These are phyloP conservation scores for Spinus olivaceus DNA, from an alignment of 2,797 vertebrate species.

Conservation along the genomic window DNA sequence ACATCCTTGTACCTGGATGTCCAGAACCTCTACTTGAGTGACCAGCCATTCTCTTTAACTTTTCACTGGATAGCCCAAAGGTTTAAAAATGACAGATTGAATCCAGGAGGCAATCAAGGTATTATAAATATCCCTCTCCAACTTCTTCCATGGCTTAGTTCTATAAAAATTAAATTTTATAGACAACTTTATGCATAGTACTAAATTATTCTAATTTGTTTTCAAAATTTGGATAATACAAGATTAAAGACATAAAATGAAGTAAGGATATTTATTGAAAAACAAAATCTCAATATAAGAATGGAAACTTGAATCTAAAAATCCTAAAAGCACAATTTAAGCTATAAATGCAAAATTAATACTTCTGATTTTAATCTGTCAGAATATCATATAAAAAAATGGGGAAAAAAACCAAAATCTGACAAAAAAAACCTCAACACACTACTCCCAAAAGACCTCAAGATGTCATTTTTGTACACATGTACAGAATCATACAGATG, in stretches of 20 bases:
- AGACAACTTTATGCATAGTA: not conserved
- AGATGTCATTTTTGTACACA: not conserved
- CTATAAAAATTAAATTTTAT: slow-evolving; percentile 65
- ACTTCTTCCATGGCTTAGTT: slow-evolving; percentile 60
- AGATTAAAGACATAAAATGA: not conserved
- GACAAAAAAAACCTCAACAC: not conserved
- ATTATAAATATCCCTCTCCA: slow-evolving; percentile 58
- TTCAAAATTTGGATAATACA: not conserved
- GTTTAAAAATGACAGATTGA: slow-evolving; percentile 39
- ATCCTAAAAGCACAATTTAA: not conserved
- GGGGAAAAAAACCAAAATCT: too few species aligned
- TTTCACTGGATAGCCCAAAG: slow-evolving; percentile 42
- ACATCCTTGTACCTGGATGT: slow-evolving; percentile 52
- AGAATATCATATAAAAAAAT: not conserved
- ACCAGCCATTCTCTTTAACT: slow-evolving; percentile 53
- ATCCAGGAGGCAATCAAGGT: slow-evolving; percentile 52
- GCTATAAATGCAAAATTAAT: not conserved
- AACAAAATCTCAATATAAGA: not conserved
- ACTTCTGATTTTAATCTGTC: not conserved
- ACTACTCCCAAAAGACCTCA: not conserved
- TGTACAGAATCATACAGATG: rapidly evolving
- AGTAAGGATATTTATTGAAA: not conserved
- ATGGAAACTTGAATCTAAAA: not conserved
- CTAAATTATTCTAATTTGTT: not conserved
- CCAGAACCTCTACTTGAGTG: slow-evolving; percentile 55